Evolutionary conservation across 2,797 vertebrate genomes (phyloP), one percentile per base, ranked within the genome.

Genomic region (Cryptoprocta ferox): DNA sequence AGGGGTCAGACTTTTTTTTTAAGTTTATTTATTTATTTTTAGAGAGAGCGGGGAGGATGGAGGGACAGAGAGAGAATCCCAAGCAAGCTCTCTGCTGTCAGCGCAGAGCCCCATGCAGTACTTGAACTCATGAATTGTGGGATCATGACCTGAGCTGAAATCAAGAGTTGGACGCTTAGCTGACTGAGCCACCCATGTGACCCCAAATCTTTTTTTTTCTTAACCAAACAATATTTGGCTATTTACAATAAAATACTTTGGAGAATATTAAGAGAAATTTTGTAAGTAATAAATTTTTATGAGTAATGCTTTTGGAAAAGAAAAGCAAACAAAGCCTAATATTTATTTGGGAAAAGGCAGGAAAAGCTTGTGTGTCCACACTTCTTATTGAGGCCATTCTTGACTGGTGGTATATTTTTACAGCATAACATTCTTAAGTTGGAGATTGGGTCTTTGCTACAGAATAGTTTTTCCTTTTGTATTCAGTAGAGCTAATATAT

Each of bases 381-480:
- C 9, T 83, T 89, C 11, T 28, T 94, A 24, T 87, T 71, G 84
- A 93, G 66, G 48, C 28, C 30, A 50, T 19, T 93, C n/a, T 91
- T 85, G 30, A 82, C 7, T 18, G 73, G 6, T 61, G 37, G 13
- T 37, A 5, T 65, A 24, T 83, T 93, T 86, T 91, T 82, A 82
- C 0, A 88, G 32, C 32, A 30, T 21, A 79, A 14, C 8, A 45
- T 66, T 97, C 45, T 86, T 56, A 96, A 85, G 12, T 68, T 90
- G 48, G 12, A 1, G 3, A 81, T 56, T 2, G 30, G 39, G 4
- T 84, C 50, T 90, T 91, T 91, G 11, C 7, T 32, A 91, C 8
- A 83, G 66, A 75, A 82, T 66, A 68, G 68, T n/a, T 86, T 94
- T 95, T 91, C 8, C 28, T 92, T 97, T 94, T 91, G 30, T 19